A percentile compares a stretch with the other conserved stretches of the same genome.
These are phyloP conservation scores for Orthosia cruda DNA, from an alignment of 2,888 invertebrate genomes.

Conservation along the genomic window DNA sequence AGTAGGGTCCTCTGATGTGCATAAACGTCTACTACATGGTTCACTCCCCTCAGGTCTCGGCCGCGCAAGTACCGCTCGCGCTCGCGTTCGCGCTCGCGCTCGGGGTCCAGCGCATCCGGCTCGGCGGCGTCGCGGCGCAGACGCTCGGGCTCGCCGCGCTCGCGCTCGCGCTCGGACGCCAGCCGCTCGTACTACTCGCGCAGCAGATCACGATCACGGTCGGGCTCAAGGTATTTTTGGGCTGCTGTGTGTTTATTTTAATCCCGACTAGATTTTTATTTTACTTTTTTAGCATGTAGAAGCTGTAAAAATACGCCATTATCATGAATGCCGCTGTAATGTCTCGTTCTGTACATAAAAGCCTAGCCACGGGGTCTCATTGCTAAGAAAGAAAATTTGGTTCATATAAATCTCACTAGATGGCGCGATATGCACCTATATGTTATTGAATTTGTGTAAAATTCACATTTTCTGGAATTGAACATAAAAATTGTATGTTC, in stretches of 20 bases:
- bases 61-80: slow-evolving; percentile 93
- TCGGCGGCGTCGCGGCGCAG: slow-evolving; percentile 85
- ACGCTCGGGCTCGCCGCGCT: slow-evolving; percentile 86
- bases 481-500: no score
- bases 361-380: no score
- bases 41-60: slow-evolving; percentile 87
- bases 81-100: slow-evolving; percentile 92
- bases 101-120: slow-evolving; percentile 86
- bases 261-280: slow-evolving; percentile 16
- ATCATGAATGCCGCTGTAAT: slow-evolving; percentile 3
- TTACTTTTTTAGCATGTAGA: slow-evolving; percentile 8
- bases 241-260: slow-evolving; percentile 47
- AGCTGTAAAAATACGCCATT: slow-evolving; percentile 5
- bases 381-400: no score
- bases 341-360: neutral
- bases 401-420: no score
- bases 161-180: slow-evolving; percentile 93
- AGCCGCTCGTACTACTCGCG: slow-evolving; percentile 92
- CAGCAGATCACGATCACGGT: slow-evolving; percentile 92
- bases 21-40: neutral
- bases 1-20: neutral
- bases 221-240: slow-evolving; percentile 87
- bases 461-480: no score
- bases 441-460: no score
- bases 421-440: no score